Evolutionary conservation across 1,140 invertebrate species (phyloP), one percentile per base, ranked within the genome.

Genomic region (Muscidifurax raptorellus): DNA sequence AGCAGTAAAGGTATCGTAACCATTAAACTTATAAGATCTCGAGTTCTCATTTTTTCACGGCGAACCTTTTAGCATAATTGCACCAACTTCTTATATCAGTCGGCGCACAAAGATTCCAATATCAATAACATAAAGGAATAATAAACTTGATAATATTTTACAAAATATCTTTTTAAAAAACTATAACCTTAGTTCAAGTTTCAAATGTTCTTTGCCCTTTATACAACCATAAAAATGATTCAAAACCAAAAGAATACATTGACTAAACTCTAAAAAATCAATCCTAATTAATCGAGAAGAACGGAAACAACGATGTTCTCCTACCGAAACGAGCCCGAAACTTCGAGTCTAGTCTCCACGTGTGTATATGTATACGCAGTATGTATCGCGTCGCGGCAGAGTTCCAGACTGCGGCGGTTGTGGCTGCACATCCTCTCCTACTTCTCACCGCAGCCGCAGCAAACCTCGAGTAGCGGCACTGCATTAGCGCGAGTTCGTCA

Each of bases 401-500:
- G 25, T 59, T 77, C 13, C 75, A 28, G 67, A 4, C 27, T 15
- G 67, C 36, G 18, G 75, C 82, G 64, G 82, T 78, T 78, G 82
- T 40, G 74, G 82, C 32, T 36, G 32, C 80, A n/a, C 67, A 36
- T 27, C 18, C 71, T 36, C 80, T 64, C 44, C 67, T 52, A 64
- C 30, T 59, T 18, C 13, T 18, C 7, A 30, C 81, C 52, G 22
- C n/a, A 82, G 64, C 82, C 75, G 66, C 75, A 78, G 64, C 32
- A 82, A 82, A 82, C 81, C 81, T 66, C 30, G 30, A 22, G 47
- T 25, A 59, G 64, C 64, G 36, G 25, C 10, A 83, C 32, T 83
- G 77, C 82, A 83, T 83, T 83, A 83, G 64, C 75, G 36, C 18
- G 44, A 78, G 82, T 83, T 83, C 82, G 75, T 83, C 75, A 83